These are phyloP conservation scores for Streblospio benedicti DNA, from an alignment of 1,140 invertebrate genomes.

Conservation along the genomic window DNA sequence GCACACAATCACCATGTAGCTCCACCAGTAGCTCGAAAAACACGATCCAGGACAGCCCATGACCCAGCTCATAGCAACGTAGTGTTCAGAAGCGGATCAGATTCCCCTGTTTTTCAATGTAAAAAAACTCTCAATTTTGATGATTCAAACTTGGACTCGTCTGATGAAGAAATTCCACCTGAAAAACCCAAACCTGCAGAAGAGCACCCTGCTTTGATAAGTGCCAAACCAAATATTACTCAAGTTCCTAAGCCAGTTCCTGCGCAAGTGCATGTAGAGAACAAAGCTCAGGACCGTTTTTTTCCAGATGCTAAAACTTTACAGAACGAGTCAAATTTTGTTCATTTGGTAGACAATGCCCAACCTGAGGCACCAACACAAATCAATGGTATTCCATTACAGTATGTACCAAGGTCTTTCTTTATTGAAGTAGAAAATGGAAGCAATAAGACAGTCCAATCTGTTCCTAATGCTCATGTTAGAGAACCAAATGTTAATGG, in stretches of 20 bases:
- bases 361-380: too few relatives aligned
- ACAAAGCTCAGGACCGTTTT: too few relatives aligned
- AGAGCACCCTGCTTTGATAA: too few relatives aligned
- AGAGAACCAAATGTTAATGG: neutral
- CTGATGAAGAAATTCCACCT: neutral
- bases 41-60: neutral
- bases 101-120: constrained; percentile 12
- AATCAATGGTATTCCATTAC: neutral
- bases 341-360: too few relatives aligned
- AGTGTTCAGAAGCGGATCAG: neutral
- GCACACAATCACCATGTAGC: neutral
- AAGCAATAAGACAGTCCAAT: neutral
- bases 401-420: neutral
- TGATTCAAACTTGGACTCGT: neutral
- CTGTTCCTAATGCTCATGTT: too few relatives aligned
- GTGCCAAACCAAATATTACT: neutral
- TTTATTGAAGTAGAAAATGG: neutral
- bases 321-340: too few relatives aligned
- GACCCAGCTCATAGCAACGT: neutral
- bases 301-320: too few relatives aligned
- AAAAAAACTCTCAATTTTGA: constrained; percentile 9
- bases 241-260: neutral
- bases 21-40: neutral
- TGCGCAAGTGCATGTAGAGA: neutral
- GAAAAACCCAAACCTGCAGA: neutral